Evolutionary conservation across 2,113 vertebrate species (phyloP).

Genomic region (Neodontobutis hainanensis): DNA sequence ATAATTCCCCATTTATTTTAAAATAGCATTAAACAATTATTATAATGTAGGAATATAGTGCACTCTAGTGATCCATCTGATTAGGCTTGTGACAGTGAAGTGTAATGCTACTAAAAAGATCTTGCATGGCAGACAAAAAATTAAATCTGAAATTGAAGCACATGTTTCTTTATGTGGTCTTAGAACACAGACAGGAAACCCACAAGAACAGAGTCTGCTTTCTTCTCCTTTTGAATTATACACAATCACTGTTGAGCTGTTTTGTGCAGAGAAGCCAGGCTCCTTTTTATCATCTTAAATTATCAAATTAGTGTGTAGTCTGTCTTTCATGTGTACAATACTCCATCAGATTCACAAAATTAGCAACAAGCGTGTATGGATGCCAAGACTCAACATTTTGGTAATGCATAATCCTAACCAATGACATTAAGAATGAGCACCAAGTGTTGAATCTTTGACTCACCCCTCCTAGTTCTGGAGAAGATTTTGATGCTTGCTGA

Average conservation of each 20-base stretch:
- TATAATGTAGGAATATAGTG: conserved; percentile 20
- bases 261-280: neutral
- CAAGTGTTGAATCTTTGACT: conserved; percentile 47
- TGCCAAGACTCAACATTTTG: neutral
- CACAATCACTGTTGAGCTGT: neutral
- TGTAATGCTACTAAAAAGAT: neutral
- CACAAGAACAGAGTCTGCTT: neutral
- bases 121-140: neutral
- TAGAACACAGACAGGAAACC: conserved; percentile 26
- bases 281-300: neutral
- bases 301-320: neutral
- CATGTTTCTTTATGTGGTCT: conserved; percentile 25
- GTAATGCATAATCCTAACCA: neutral
- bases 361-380: neutral
- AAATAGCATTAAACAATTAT: conserved; percentile 6
- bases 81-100: neutral
- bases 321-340: neutral
- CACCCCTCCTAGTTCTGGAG: conserved; percentile 94
- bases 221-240: neutral
- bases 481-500: conserved; percentile 91
- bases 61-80: too few species aligned
- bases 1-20: conserved; percentile 9
- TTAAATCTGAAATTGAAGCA: neutral
- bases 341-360: neutral
- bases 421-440: neutral